Conservation (phyloP, 1,140 invertebrate genomes). For the Bombus waltoni region DNA sequence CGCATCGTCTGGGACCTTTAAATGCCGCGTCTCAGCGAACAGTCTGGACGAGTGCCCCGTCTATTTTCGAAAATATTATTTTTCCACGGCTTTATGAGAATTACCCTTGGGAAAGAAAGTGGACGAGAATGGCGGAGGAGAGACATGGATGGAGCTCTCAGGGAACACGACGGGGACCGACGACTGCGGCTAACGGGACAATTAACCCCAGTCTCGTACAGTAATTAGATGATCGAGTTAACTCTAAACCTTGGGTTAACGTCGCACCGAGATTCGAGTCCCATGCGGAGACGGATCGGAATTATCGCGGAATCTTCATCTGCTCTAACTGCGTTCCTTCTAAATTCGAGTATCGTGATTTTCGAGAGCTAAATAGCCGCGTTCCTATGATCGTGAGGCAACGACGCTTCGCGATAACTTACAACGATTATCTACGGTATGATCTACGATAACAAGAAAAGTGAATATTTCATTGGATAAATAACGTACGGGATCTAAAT, state of each 20-base stretch:
- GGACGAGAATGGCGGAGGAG: not conserved
- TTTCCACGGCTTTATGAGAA: not conserved
- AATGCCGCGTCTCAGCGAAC: not conserved
- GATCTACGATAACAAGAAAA: not conserved
- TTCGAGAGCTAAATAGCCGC: not conserved
- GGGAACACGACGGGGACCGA: slow-evolving; percentile 26
- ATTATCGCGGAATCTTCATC: slow-evolving; percentile 25
- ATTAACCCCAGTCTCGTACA: slow-evolving; percentile 76
- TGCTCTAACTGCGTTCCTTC: not conserved
- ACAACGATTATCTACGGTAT: not conserved
- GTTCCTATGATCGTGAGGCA: not conserved
- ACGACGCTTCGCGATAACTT: not conserved
- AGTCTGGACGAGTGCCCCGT: not conserved
- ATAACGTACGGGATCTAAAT: not conserved
- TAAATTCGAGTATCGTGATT: not conserved
- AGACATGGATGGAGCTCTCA: not conserved
- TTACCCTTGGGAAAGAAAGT: not conserved
- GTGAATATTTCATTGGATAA: not conserved
- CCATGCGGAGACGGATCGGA: slow-evolving; percentile 41
- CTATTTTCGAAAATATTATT: slow-evolving; percentile 43
- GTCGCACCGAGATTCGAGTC: slow-evolving; percentile 68
- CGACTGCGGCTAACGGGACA: slow-evolving; percentile 73
- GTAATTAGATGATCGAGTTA: slow-evolving; percentile 81
- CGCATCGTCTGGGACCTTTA: slow-evolving; percentile 33
- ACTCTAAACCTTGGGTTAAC: slow-evolving; percentile 76